phyloP scores from a whole-genome alignment of 2,797 vertebrate genomes.

The Paedocypris micromegethes region DNA sequence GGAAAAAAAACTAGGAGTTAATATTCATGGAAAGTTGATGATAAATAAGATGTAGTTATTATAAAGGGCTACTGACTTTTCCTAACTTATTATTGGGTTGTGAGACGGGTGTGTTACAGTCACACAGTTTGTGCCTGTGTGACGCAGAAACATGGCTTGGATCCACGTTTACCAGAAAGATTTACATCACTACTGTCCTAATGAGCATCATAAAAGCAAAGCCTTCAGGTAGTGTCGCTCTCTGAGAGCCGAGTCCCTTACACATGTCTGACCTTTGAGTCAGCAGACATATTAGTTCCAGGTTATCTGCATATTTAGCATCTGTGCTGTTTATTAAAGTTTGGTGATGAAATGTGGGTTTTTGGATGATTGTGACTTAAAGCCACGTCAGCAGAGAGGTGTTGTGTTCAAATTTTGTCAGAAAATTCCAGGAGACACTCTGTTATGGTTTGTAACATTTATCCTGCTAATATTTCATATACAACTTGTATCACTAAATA shows the following conservation, averaged over 20 bases:
- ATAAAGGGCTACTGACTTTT: not conserved
- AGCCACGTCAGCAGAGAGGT: no score
- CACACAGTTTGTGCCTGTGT: constrained; percentile 40
- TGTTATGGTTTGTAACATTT: no score
- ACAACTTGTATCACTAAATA: no score
- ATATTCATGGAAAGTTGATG: no score
- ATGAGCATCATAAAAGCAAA: constrained; percentile 26
- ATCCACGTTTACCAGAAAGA: constrained; percentile 26
- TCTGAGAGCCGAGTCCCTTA: not conserved
- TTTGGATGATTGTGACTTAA: not conserved
- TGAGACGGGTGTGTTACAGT: constrained; percentile 41
- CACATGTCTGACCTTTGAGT: constrained; percentile 3
- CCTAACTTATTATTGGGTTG: constrained; percentile 43
- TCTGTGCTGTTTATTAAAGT: constrained; percentile 4
- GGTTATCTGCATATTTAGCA: constrained; percentile 12
- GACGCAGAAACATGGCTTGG: constrained; percentile 26
- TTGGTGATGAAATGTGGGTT: constrained; percentile 9
- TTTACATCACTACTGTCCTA: constrained; percentile 24
- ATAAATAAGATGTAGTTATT: not conserved
- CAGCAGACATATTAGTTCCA: not conserved
- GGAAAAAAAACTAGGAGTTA: no score
- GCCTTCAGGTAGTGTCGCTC: constrained; percentile 6
- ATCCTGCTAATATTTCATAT: no score
- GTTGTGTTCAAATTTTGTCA: no score
- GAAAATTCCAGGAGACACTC: no score